A percentile compares a stretch with the other conserved stretches of the same genome.
These are phyloP conservation scores for Xenopus laevis DNA, from an alignment of 2,113 vertebrate genomes.

Conservation along the genomic window DNA sequence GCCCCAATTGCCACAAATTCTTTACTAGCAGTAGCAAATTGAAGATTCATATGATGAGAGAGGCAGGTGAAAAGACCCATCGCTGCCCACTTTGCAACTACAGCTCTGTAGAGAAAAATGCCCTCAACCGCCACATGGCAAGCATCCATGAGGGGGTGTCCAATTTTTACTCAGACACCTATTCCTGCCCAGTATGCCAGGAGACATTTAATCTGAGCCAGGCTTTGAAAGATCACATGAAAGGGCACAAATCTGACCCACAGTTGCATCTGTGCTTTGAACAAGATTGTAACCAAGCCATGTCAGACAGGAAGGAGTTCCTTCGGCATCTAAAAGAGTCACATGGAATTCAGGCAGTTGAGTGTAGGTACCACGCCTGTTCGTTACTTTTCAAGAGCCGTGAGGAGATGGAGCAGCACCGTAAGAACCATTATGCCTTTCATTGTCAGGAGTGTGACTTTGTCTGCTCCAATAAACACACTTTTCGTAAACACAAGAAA, in stretches of 20 bases:
- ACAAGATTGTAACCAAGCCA: slow-evolving; percentile 68
- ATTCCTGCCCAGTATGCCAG: slow-evolving; percentile 79
- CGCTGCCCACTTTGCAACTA: slow-evolving; percentile 83
- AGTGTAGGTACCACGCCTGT: slow-evolving; percentile 86
- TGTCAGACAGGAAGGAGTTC: slow-evolving; percentile 72
- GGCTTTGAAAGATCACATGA: slow-evolving; percentile 87
- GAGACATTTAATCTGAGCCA: slow-evolving; percentile 82
- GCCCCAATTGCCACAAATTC: slow-evolving; percentile 84
- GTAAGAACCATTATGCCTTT: slow-evolving; percentile 85
- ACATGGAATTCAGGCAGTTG: slow-evolving; percentile 71
- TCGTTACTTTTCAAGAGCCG: slow-evolving; percentile 69
- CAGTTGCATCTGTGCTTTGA: slow-evolving; percentile 73
- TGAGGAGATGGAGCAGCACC: slow-evolving; percentile 82
- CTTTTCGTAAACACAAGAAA: slow-evolving; percentile 84
- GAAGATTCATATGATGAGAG: slow-evolving; percentile 83
- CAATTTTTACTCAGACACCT: slow-evolving; percentile 64
- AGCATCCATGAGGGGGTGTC: slow-evolving; percentile 77
- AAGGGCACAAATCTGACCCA: slow-evolving; percentile 72
- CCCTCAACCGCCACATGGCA: slow-evolving; percentile 82
- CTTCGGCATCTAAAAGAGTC: slow-evolving; percentile 70
- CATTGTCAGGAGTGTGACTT: slow-evolving; percentile 92
- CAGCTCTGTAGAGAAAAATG: slow-evolving; percentile 84
- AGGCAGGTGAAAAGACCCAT: slow-evolving; percentile 81
- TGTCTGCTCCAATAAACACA: slow-evolving; percentile 87
- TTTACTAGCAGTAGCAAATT: slow-evolving; percentile 97